phyloP scores from a whole-genome alignment of 2,888 invertebrate genomes.

The Malthinus seriepunctatus region DNA sequence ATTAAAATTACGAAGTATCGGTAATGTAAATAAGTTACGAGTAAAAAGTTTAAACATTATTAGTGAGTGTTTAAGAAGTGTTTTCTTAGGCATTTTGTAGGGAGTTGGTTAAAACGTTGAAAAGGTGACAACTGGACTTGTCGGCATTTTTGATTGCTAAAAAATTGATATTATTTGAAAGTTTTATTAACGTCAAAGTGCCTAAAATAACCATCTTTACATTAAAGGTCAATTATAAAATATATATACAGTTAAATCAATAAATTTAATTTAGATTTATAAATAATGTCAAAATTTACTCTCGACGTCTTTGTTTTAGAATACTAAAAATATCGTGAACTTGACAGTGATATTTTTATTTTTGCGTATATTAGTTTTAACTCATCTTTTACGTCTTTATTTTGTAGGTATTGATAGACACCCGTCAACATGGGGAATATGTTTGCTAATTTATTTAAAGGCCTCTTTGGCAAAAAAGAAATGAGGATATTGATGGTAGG shows the following conservation, averaged over 20 bases:
- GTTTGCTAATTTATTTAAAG: conserved; percentile 96
- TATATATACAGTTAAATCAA: not conserved
- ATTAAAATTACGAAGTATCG: conserved; percentile 11
- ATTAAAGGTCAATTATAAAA: not conserved
- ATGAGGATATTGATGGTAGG: conserved; percentile 99
- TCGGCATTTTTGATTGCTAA: conserved; percentile 52
- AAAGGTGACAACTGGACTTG: conserved; percentile 60
- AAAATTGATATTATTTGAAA: not conserved
- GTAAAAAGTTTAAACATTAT: too few relatives aligned
- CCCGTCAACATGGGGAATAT: conserved; percentile 92
- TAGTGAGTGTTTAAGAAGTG: too few relatives aligned
- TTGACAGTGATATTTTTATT: not conserved
- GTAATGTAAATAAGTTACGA: too few relatives aligned
- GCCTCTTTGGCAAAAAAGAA: conserved; percentile 99
- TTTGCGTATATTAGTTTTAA: not conserved
- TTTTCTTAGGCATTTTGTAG: conserved; percentile 41
- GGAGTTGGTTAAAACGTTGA: conserved; percentile 55
- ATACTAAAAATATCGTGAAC: conserved; percentile 15
- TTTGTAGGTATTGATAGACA: conserved; percentile 50
- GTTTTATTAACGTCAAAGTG: not conserved
- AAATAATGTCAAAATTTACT: conserved; percentile 8
- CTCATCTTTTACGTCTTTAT: not conserved
- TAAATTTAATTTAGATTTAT: not conserved
- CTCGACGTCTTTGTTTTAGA: conserved; percentile 44
- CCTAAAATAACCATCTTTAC: not conserved